Evolutionary conservation across 1,140 invertebrate species (phyloP).

Genomic region (Lasioglossum baleicum): DNA sequence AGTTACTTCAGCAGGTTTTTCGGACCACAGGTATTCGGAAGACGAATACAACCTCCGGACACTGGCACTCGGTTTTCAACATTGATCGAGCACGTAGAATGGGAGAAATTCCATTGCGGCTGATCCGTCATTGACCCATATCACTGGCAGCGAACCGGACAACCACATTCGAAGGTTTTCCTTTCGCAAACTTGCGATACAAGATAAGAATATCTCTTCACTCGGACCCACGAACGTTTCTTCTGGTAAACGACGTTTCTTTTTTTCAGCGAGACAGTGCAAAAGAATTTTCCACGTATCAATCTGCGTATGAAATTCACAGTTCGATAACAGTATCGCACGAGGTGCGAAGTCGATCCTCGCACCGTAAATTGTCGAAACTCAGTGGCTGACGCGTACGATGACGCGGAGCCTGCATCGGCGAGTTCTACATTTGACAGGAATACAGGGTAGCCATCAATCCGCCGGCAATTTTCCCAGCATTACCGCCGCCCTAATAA

Average conservation of each 20-base stretch:
- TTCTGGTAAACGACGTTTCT: background rate
- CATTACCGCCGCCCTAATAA: slow-evolving; percentile 14
- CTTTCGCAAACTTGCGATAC: background rate
- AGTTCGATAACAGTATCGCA: no score
- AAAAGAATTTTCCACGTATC: background rate
- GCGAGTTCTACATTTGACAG: slow-evolving; percentile 24
- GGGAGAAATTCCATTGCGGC: background rate
- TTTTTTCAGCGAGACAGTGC: background rate
- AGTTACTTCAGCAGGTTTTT: background rate
- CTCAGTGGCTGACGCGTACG: slow-evolving; percentile 7
- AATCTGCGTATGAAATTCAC: no score
- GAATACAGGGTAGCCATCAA: slow-evolving; percentile 22
- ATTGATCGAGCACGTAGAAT: slow-evolving; percentile 1
- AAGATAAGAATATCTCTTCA: background rate
- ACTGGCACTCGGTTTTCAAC: background rate
- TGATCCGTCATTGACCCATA: slow-evolving; percentile 19
- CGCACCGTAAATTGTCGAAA: background rate
- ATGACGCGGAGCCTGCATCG: background rate
- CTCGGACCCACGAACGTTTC: background rate
- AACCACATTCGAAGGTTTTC: background rate
- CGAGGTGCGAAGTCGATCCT: no score
- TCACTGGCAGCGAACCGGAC: background rate
- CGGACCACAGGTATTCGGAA: background rate
- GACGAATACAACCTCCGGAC: background rate
- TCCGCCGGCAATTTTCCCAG: slow-evolving; percentile 15